phyloP scores from a whole-genome alignment of 2,888 invertebrate species.

The Spisula solida region DNA sequence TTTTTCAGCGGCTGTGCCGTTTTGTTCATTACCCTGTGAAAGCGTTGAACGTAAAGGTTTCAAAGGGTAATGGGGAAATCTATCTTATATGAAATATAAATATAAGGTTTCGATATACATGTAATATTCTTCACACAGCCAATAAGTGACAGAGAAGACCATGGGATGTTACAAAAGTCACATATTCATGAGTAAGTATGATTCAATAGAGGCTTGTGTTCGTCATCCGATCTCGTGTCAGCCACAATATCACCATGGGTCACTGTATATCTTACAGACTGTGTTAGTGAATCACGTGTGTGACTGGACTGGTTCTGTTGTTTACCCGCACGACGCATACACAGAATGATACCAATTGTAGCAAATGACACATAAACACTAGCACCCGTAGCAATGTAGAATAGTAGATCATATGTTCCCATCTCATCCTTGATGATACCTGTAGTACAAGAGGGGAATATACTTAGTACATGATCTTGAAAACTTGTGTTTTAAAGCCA shows the following conservation, averaged over 20 bases:
- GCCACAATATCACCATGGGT: not conserved
- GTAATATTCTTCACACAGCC: no score
- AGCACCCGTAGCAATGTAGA: conserved; percentile 51
- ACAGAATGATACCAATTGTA: conserved; percentile 47
- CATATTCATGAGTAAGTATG: not conserved
- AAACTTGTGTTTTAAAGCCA: no score
- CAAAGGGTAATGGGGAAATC: no score
- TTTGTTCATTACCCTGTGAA: no score
- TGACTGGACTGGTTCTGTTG: not conserved
- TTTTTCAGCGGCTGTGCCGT: no score
- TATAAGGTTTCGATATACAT: no score
- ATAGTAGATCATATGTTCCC: conserved; percentile 51
- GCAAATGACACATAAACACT: conserved; percentile 57
- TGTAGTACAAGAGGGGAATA: conserved; percentile 26
- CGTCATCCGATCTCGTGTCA: not conserved
- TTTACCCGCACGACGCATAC: conserved; percentile 40
- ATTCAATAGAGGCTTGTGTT: not conserved
- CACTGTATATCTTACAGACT: not conserved
- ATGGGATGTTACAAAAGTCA: not conserved
- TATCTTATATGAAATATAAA: no score
- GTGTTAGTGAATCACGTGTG: not conserved
- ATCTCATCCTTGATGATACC: conserved; percentile 55
- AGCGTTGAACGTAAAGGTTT: no score
- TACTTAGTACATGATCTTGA: no score
- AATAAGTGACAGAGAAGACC: no score